A percentile compares a stretch with the other conserved stretches of the same genome.
Evolutionary conservation across 1,140 invertebrate genomes (phyloP).

Genomic region (Neodiprion fabricii): DNA sequence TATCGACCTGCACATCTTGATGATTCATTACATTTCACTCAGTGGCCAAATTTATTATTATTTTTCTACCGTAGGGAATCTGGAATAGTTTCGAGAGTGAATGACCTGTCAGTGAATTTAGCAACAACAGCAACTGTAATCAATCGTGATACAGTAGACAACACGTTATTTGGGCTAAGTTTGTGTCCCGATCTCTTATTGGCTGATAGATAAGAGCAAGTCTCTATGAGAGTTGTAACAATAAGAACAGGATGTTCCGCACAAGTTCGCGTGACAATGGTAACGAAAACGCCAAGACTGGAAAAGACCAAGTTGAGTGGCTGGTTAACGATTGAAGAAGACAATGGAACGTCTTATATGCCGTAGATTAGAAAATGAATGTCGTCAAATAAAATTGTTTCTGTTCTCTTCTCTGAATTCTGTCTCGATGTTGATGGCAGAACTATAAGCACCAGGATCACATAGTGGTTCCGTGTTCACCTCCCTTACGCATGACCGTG

Average conservation of each 20-base stretch:
- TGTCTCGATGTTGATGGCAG: neutral
- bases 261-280: neutral
- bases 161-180: too few species aligned
- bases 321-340: neutral
- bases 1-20: too few species aligned
- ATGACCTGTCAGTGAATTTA: too few species aligned
- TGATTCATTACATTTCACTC: too few species aligned
- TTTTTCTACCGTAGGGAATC: too few species aligned
- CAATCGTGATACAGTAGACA: too few species aligned
- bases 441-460: constrained; percentile 16
- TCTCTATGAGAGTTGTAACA: neutral
- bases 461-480: constrained; percentile 22
- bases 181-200: neutral
- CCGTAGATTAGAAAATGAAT: neutral
- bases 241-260: neutral
- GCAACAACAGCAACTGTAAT: too few species aligned
- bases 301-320: neutral
- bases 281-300: neutral
- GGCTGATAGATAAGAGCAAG: neutral
- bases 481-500: constrained; percentile 34
- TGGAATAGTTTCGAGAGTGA: too few species aligned
- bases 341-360: neutral
- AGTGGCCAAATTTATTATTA: too few species aligned
- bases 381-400: neutral
- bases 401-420: neutral